Percentiles rank a stretch among this genome's conserved stretches.
Evolutionary conservation across 2,113 vertebrate genomes (phyloP).

Genomic region (Otolemur garnettii): DNA sequence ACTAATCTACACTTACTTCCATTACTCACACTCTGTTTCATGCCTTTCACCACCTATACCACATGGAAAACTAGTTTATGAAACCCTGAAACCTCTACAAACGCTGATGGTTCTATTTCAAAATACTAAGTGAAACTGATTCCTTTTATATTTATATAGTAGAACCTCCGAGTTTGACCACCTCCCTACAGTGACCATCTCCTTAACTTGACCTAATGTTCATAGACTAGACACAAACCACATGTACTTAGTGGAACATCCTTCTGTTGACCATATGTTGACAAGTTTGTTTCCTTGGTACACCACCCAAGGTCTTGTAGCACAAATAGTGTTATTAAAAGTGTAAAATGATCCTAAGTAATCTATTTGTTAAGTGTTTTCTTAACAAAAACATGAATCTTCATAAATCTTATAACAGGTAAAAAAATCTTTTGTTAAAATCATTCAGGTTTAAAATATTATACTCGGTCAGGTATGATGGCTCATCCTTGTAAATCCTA

Average conservation of each 20-base stretch:
- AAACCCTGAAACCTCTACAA: neutral
- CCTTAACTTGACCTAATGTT: too few relatives aligned
- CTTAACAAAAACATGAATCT: neutral
- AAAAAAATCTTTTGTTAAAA: constrained; percentile 15
- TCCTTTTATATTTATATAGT: neutral
- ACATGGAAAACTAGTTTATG: neutral
- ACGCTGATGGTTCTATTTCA: neutral
- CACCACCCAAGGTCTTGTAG: neutral
- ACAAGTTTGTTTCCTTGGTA: too few relatives aligned
- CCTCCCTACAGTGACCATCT: too few relatives aligned
- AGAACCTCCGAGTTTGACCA: too few relatives aligned
- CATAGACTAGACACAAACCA: too few relatives aligned
- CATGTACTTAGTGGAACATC: too few relatives aligned
- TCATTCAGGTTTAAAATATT: neutral
- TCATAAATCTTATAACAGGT: neutral
- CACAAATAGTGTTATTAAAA: neutral
- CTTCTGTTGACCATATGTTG: too few relatives aligned
- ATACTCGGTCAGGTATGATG: neutral
- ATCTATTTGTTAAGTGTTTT: neutral
- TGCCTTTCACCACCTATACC: neutral
- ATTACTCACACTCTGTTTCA: neutral
- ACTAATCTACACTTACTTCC: neutral
- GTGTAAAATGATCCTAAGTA: neutral
- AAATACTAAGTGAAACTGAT: neutral
- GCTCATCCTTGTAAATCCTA: too few relatives aligned